phyloP scores from a whole-genome alignment of 2,888 invertebrate species.

The Nemoura dubitans region DNA sequence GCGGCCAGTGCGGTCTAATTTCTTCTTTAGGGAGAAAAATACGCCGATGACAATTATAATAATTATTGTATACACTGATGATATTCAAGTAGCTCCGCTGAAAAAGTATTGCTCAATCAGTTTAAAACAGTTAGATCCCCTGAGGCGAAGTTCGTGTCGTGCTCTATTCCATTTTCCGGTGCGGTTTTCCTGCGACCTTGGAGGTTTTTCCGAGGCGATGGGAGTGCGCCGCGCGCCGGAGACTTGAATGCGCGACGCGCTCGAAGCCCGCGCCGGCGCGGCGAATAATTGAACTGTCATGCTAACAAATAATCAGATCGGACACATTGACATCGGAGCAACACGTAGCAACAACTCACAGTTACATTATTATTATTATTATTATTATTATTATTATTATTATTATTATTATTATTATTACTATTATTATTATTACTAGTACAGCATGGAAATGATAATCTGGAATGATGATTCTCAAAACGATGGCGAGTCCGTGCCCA shows the following conservation, averaged over 20 bases:
- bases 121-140: not conserved
- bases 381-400: too few relatives aligned
- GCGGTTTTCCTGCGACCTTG: too few relatives aligned
- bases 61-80: not conserved
- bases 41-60: not conserved
- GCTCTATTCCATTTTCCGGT: too few relatives aligned
- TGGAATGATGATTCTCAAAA: too few relatives aligned
- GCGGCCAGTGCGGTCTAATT: not conserved
- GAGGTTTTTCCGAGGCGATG: too few relatives aligned
- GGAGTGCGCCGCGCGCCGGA: not conserved
- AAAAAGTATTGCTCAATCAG: not conserved
- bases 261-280: not conserved
- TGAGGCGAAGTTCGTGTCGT: too few relatives aligned
- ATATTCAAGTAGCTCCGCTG: not conserved
- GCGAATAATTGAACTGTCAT: constrained; percentile 1
- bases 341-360: not conserved
- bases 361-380: not conserved
- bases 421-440: too few relatives aligned
- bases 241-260: not conserved
- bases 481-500: too few relatives aligned
- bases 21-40: not conserved
- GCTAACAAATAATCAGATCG: not conserved
- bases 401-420: too few relatives aligned
- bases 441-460: not conserved
- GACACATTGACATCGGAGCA: not conserved